Evolutionary conservation across 2,888 invertebrate genomes (phyloP), one percentile per base, ranked within the genome.

Genomic region (Apodemia duryi): DNA sequence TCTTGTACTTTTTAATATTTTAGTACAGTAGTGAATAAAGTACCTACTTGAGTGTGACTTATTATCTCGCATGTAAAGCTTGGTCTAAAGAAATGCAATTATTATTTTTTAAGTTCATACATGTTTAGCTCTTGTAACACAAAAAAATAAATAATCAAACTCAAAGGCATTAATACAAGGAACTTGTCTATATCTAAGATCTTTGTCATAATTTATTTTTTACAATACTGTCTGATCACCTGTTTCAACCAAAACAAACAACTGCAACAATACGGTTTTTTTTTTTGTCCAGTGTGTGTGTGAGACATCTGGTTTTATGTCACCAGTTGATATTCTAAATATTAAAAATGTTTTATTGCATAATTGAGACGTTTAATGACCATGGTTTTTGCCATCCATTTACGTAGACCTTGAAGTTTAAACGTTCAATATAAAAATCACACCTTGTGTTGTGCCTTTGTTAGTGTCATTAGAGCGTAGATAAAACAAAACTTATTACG

Each of bases 291-390:
- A 7, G 6, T 13, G 11, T 43, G 21, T 21, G 21, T 43, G 5
- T 6, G 7, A 51, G 51, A 51, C 7, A 21, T 51, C 51, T 13
- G 13, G 13, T 6, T 46, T n/a, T 10, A 1, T 13, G 5, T 13
- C 11, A 43, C 4, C 3, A 46, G 5, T 13, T 46, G 2, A 51
- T 51, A 21, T 21, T 51, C 6, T 21, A n/a, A 21, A 51, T 51
- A 51, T 7, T 49, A 51, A 21, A 21, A 51, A 51, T 51, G 84
- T 83, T 81, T 83, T 82, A 85, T 91, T 91, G 90, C 90, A 90
- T 90, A 88, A 90, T 83, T 83, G 73, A 66, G 2, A 9, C 51
- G 6, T 51, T 49, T 51, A 51, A 51, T 78, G 76, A 80, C 77
- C 76, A 73, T 68, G 66, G 68, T 71, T 75, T 81, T 77, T 81